Conservation (phyloP, 2,797 vertebrate species). For the Mormyrus proboscirostris region DNA sequence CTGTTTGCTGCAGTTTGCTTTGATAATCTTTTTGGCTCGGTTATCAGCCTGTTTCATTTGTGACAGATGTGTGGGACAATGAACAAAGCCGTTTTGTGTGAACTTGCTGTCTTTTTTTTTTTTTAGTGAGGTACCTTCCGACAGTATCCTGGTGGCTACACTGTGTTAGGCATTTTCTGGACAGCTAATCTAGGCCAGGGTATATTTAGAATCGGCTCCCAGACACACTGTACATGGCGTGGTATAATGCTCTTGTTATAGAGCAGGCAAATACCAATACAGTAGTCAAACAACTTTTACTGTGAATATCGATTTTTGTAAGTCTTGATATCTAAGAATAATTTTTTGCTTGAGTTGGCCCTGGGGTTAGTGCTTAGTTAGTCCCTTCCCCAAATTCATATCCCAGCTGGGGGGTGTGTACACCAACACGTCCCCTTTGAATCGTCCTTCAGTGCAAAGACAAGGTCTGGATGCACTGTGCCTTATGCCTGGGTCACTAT, state of each 20-base stretch:
- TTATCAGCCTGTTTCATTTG: not conserved
- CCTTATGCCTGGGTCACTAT: not conserved
- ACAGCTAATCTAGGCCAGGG: constrained; percentile 44
- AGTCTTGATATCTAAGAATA: constrained; percentile 7
- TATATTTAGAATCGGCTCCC: constrained; percentile 65
- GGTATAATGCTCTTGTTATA: constrained; percentile 27
- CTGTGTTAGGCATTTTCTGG: constrained; percentile 35
- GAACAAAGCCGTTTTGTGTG: constrained; percentile 28
- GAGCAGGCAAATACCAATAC: constrained; percentile 24
- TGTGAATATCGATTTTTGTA: not conserved
- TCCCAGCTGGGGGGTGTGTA: not conserved
- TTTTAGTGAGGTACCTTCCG: constrained; percentile 45
- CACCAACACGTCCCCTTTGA: not conserved
- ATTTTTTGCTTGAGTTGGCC: not conserved
- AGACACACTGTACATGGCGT: constrained; percentile 54
- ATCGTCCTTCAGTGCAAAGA: not conserved
- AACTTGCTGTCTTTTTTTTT: constrained; percentile 11
- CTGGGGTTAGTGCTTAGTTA: not conserved
- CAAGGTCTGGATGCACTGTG: not conserved
- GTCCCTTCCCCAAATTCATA: not conserved
- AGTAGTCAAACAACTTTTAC: not conserved
- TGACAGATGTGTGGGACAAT: not conserved
- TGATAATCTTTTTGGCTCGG: not conserved
- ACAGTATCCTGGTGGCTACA: constrained; percentile 45
- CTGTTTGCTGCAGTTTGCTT: not conserved